A percentile compares a stretch with the other conserved stretches of the same genome.
Evolutionary conservation across 2,888 invertebrate genomes (phyloP).

Genomic region (Sphecodes monilicornis): DNA sequence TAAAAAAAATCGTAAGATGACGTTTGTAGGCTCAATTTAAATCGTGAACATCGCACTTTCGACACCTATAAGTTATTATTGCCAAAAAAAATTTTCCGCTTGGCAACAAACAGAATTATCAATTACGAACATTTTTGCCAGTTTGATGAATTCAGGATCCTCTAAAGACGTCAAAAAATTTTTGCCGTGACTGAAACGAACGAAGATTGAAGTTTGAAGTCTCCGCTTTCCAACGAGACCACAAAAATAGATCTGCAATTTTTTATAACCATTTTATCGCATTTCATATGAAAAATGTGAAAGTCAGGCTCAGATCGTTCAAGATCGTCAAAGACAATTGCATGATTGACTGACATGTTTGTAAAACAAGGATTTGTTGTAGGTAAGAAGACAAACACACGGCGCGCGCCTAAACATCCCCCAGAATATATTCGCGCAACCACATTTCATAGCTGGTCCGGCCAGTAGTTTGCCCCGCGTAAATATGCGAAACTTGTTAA

Average conservation of each 20-base stretch:
- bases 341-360: background rate
- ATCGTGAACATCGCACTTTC: background rate
- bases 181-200: background rate
- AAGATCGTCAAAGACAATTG: no score
- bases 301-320: background rate
- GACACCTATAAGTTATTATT: rapidly evolving
- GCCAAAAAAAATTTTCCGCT: no score
- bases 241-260: background rate
- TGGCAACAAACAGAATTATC: no score
- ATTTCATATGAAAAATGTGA: background rate
- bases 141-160: background rate
- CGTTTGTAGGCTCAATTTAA: background rate
- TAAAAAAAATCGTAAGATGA: background rate
- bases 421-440: constrained; percentile 12
- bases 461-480: constrained; percentile 10
- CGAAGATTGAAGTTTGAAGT: background rate
- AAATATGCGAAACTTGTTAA: constrained; percentile 33
- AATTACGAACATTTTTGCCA: background rate
- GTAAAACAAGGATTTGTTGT: background rate
- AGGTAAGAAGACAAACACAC: background rate
- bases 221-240: background rate
- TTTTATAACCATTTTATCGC: background rate
- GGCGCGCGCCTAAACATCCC: background rate
- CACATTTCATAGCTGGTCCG: background rate
- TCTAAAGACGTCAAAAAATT: background rate